Conservation (phyloP, 2,797 vertebrate species). For the Ptychobarbus kaznakovi region DNA sequence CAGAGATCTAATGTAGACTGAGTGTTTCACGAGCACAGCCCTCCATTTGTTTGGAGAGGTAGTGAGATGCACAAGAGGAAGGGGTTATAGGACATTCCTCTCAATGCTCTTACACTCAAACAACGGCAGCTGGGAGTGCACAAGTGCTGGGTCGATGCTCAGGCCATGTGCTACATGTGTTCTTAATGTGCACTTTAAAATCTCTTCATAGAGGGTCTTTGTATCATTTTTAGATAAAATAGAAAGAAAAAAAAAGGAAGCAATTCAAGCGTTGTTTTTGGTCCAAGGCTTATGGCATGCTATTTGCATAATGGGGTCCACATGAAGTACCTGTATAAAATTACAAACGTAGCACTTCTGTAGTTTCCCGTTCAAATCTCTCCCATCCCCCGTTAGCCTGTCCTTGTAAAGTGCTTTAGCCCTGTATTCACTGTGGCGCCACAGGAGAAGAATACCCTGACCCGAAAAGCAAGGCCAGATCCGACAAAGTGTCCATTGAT, state of each 20-base stretch:
- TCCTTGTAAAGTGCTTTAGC: constrained; percentile 36
- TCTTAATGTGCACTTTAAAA: constrained; percentile 32
- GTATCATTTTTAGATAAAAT: constrained; percentile 23
- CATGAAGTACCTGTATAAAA: constrained; percentile 51
- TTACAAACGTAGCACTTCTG: constrained; percentile 53
- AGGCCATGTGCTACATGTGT: constrained; percentile 39
- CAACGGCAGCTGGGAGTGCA: constrained; percentile 46
- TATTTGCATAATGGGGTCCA: constrained; percentile 40
- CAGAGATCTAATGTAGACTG: constrained; percentile 36
- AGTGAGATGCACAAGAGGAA: constrained; percentile 36
- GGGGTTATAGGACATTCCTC: constrained; percentile 24
- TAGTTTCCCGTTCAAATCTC: constrained; percentile 22
- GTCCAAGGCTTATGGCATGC: constrained; percentile 16
- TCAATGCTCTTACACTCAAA: constrained; percentile 31
- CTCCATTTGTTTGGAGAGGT: constrained; percentile 31
- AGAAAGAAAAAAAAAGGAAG: not conserved
- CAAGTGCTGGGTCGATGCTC: constrained; percentile 17
- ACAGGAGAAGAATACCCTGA: constrained; percentile 59
- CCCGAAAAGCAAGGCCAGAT: constrained; percentile 47
- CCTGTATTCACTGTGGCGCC: constrained; percentile 53
- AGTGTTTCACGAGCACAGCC: constrained; percentile 19
- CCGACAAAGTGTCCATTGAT: constrained; percentile 68
- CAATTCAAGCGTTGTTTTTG: not conserved
- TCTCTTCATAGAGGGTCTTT: constrained; percentile 5
- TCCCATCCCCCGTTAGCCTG: constrained; percentile 20